A percentile compares a stretch with the other conserved stretches of the same genome.
phyloP scores from a whole-genome alignment of 2,888 invertebrate genomes.

The Mesochorus sp. region DNA sequence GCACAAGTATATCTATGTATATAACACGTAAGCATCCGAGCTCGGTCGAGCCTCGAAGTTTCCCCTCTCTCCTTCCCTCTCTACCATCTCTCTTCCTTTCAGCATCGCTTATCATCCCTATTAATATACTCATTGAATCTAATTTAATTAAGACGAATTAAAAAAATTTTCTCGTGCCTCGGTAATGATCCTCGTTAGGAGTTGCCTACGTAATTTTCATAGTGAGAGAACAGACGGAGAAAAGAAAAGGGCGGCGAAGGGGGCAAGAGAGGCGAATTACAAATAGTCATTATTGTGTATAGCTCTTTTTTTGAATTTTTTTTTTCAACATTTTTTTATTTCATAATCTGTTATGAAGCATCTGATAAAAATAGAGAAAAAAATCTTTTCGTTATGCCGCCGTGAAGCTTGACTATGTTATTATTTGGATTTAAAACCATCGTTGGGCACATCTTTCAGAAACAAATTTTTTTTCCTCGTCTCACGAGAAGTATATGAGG shows the following conservation, averaged over 20 bases:
- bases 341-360: conserved; percentile 34
- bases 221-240: not conserved
- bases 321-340: conserved; percentile 22
- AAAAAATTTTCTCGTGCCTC: conserved; percentile 55
- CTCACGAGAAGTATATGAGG: conserved; percentile 27
- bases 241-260: not conserved
- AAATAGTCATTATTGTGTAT: conserved; percentile 45
- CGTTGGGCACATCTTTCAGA: too few relatives aligned
- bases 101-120: conserved; percentile 50
- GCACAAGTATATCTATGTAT: not conserved
- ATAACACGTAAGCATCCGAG: not conserved
- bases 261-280: not conserved
- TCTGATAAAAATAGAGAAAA: conserved; percentile 32
- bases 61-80: conserved; percentile 32
- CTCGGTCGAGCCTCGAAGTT: conserved; percentile 34
- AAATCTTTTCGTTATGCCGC: conserved; percentile 43
- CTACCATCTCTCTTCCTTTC: conserved; percentile 24
- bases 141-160: conserved; percentile 60
- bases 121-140: conserved; percentile 62
- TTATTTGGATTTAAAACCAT: conserved; percentile 25
- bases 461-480: too few relatives aligned
- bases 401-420: conserved; percentile 14
- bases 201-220: conserved; percentile 58
- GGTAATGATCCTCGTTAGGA: conserved; percentile 59
- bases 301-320: conserved; percentile 20